Evolutionary conservation across 2,888 invertebrate species (phyloP), one percentile per base, ranked within the genome.

Genomic region (Drosophila acutilabella): DNA sequence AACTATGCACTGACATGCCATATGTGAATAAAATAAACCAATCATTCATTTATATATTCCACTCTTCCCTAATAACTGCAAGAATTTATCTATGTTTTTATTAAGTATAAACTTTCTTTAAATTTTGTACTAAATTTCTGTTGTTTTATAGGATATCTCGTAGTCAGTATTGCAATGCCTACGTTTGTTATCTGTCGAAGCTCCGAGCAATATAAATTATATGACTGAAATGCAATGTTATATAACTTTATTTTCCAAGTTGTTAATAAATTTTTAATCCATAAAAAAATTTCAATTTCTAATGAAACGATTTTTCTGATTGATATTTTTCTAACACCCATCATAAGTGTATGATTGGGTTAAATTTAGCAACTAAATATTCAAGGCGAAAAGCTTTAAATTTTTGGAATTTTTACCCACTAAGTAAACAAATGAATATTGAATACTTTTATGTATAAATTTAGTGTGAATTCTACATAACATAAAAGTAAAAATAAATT

Each of bases 401-500:
- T 57, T 26, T 60, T 54, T 53, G 70, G 62, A 78, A 81, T 70
- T 65, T 72, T 65, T 64, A 40, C 20, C 33, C 44, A 36, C 33
- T 44, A 11, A 54, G 42, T 57, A 26, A 60, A 53, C 38, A 81
- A 38, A 61, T 75, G 48, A 60, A 68, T 42, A 40, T n/a, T 54
- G 16, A 10, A 38, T 14, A 26, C 30, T 13, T 41, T 8, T 40
- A 33, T 50, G 13, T 44, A 14, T 23, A 48, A 13, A n/a, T 51
- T 67, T 74, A 53, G 60, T 65, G 23, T 58, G 61, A 71, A 71
- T 76, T 59, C 50, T 61, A 71, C 71, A 54, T 57, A 67, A 41
- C 64, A 41, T 57, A 65, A 75, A 72, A 64, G 67, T 82, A 64
- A 16, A 60, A 83, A 88, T 59, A 64, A 66, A 80, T 74, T 68